Conservation (phyloP, 2,797 vertebrate genomes). For the Spinus pinus region DNA sequence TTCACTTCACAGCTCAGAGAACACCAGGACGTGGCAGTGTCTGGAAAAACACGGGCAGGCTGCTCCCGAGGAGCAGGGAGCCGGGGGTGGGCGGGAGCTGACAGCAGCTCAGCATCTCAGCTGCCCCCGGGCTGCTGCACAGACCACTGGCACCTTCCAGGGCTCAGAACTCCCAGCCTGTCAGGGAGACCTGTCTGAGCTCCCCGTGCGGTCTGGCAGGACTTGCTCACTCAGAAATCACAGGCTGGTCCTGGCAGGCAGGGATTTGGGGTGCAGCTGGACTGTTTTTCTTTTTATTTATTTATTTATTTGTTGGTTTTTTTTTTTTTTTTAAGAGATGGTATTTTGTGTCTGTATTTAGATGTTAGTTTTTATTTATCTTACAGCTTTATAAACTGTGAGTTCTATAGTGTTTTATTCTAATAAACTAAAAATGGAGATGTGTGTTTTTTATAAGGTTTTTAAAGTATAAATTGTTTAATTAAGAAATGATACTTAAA, state of each 20-base stretch:
- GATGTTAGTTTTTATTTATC: background rate
- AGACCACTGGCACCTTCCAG: background rate
- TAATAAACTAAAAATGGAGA: background rate
- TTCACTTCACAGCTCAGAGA: background rate
- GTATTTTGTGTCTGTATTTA: background rate
- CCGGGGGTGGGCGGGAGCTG: background rate
- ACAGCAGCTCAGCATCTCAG: background rate
- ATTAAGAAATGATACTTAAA: background rate
- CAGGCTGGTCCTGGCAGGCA: background rate
- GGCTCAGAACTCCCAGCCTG: background rate
- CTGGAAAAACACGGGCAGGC: background rate
- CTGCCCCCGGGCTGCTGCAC: background rate
- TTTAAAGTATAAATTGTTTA: background rate
- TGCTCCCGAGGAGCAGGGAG: background rate
- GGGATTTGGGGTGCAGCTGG: background rate
- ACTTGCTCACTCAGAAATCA: background rate
- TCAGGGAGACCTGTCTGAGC: background rate
- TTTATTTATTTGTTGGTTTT: too few relatives aligned
- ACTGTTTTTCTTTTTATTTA: background rate
- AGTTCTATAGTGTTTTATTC: background rate
- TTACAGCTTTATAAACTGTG: background rate
- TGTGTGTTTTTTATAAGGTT: background rate
- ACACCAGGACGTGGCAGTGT: background rate
- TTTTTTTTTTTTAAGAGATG: background rate
- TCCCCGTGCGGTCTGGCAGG: background rate